A percentile compares a stretch with the other conserved stretches of the same genome.
Evolutionary conservation across 2,113 vertebrate species (phyloP).

Genomic region (Antennarius striatus): DNA sequence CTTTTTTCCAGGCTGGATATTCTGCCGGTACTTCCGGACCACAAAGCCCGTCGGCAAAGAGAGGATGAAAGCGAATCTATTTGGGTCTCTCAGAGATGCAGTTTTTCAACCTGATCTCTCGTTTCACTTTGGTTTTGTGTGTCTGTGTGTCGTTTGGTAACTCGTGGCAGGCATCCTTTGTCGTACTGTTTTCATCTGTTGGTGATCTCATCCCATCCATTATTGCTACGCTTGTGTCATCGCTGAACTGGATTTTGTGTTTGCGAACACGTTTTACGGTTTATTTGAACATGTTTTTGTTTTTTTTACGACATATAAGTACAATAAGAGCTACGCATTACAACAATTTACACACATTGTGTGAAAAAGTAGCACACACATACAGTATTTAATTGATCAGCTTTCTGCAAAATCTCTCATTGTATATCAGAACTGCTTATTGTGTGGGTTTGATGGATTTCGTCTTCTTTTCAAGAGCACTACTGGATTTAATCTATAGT

Average conservation of each 20-base stretch:
- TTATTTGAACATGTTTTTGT: conserved; percentile 23
- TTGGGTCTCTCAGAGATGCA: conserved; percentile 44
- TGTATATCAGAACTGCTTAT: conserved; percentile 14
- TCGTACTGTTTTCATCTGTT: background rate
- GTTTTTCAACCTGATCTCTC: conserved; percentile 38
- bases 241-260: conserved; percentile 24
- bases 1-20: conserved; percentile 36
- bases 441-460: conserved; percentile 17
- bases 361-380: conserved; percentile 12
- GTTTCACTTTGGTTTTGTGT: conserved; percentile 51
- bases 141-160: conserved; percentile 49
- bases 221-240: conserved; percentile 33
- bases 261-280: conserved; percentile 28
- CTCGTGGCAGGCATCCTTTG: conserved; percentile 27
- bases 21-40: conserved; percentile 40
- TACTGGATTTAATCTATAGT: conserved; percentile 31
- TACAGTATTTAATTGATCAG: background rate
- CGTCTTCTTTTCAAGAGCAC: background rate
- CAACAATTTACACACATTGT: conserved; percentile 15
- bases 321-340: background rate
- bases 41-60: conserved; percentile 32
- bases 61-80: conserved; percentile 36
- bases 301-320: conserved; percentile 1
- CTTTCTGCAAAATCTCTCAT: background rate
- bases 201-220: conserved; percentile 21